phyloP scores from a whole-genome alignment of 53 echinoderm and acorn worm species.

The Zoroaster sp. region DNA sequence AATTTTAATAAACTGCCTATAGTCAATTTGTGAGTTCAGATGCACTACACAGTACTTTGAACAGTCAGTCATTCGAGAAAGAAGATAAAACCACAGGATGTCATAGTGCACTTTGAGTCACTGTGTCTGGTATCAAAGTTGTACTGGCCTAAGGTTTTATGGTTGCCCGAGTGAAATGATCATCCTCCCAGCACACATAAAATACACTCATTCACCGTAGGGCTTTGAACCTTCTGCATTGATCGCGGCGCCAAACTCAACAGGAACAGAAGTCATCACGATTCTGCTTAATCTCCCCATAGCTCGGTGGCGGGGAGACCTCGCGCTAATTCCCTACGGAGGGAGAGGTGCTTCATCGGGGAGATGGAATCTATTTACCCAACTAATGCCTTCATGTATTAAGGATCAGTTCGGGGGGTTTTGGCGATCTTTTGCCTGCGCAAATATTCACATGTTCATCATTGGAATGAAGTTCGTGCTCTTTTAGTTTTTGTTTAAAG shows the following conservation, averaged over 20 bases:
- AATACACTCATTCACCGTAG: too few relatives aligned
- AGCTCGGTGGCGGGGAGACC: background rate
- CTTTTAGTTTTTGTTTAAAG: background rate
- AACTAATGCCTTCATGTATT: slow-evolving; percentile 57
- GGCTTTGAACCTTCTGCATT: background rate
- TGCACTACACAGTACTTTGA: too few relatives aligned
- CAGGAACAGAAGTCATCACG: background rate
- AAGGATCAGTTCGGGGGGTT: background rate
- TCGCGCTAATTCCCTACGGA: background rate
- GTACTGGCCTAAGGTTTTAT: too few relatives aligned
- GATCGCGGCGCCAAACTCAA: slow-evolving; percentile 4
- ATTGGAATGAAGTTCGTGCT: background rate
- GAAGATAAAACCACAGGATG: too few relatives aligned
- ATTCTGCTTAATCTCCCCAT: background rate
- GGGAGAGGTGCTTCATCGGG: background rate
- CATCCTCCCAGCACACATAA: too few relatives aligned
- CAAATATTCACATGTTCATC: background rate
- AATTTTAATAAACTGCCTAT: too few relatives aligned
- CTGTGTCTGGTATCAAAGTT: too few relatives aligned
- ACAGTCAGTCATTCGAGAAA: too few relatives aligned
- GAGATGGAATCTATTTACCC: slow-evolving; percentile 21
- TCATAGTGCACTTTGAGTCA: too few relatives aligned
- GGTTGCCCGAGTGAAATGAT: too few relatives aligned
- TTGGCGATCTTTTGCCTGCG: background rate
- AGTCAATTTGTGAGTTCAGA: too few relatives aligned